Base-by-base conservation (phyloP, 2,888 invertebrate species). In the Coronaproctus castanopsis region DNA sequence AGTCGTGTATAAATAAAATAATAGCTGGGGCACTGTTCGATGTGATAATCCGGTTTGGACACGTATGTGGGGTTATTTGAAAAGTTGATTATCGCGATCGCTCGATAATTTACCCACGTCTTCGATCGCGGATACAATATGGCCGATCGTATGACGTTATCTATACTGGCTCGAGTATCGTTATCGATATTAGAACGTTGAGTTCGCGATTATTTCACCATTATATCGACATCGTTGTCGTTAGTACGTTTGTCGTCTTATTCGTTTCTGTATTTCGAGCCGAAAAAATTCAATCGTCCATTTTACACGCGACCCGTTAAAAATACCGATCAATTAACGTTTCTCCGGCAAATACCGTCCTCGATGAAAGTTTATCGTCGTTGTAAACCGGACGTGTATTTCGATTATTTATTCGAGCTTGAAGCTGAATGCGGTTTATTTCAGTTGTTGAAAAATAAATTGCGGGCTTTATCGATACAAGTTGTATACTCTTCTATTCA, bases 341-440 rank as follows among this genome's bases (percentile, higher is more conserved):
- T 84, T n/a, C 77, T 75, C 51, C 84, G 82, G 82, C 72, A 76
- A 1, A 71, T 83, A 66, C 82, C 82, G 5, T 73, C n/a, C n/a
- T n/a, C 80, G 5, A 67, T 78, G 24, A 74, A 77, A 24, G 72
- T 80, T 62, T 73, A 83, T 62, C 91, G 89, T 70, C 79, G 80
- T 70, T 77, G 76, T 20, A 87, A 87, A 69, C 86, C 88, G 0
- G 78, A 85, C 62, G 79, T 83, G 65, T 87, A 87, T 68, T 72
- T 92, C 2, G 80, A 84, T 0, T 81, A 80, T 71, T 70, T 92
- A n/a, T 72, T 92, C 2, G 88, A 87, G 0, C 85, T 91, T 70
- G 90, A 93, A 71, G 91, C 91, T 1, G 80, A 80, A 67, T 88
- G 87, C 59, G 87, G 87, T 65, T 72, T 90, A n/a, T 77, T 86